Evolutionary conservation across 2,113 vertebrate species (phyloP), one percentile per base, ranked within the genome.

Genomic region (Bubalus kerabau): DNA sequence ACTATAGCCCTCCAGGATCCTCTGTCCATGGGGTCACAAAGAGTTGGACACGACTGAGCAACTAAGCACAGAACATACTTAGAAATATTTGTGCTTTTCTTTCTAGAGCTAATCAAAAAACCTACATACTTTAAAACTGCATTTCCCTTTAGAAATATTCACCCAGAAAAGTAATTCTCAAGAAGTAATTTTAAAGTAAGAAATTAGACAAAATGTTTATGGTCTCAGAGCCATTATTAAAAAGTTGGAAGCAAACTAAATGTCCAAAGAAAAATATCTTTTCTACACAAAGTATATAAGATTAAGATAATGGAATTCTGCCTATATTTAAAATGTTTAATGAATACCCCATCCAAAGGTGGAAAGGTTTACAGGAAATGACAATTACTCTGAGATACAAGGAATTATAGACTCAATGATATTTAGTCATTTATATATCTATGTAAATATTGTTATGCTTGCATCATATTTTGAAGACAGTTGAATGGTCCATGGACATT

Each of bases 111-210:
- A 85, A 87, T 24, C 15, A 84, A 93, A 96, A 84, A 30, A 24
- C 43, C 19, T 82, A 12, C 13, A 16, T 62, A 56, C 9, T 96
- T 88, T 93, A 81, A 91, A 97, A 64, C 19, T 76, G 28, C 16
- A 86, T 91, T 91, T 96, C 4, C 89, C 26, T 56, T 84, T 93
- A 91, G 90, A 83, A 89, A 94, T 67, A 91, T 56, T 91, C 23
- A 90, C 4, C n/a, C 24, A 76, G 9, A 56, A 95, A 95, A 82
- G 60, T 90, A 56, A 86, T 91, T 2, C 19, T 81, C 8, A n/a
- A 90, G n/a, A 95, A 96, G 43, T 60, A 60, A 52, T 16, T 46
- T 96, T 81, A 56, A 60, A 54, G 56, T 62, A 91, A 88, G 23
- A 8, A 88, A 92, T 85, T 86, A 87, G 23, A 6, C 43, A 91